Evolutionary conservation across 2,888 invertebrate species (phyloP), one percentile per base, ranked within the genome.

Genomic region (Pristionchus arcanus): DNA sequence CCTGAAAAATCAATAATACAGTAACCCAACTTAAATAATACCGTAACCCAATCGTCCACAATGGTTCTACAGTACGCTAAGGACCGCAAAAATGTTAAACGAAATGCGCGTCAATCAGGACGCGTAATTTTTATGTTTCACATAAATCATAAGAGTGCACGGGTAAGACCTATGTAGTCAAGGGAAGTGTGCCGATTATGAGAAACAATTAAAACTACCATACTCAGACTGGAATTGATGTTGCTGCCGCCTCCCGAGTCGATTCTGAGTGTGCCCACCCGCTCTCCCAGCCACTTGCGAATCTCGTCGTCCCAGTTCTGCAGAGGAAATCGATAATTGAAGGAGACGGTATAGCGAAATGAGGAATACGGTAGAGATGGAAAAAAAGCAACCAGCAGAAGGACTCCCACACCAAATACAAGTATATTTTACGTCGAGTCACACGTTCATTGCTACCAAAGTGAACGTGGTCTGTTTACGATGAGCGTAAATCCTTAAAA

Each of bases 221-320:
- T 25, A 95, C 96, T 94, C 25, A 96, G 92, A 90, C 95, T 95
- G 89, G 93, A 96, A 92, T 97, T 98, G 77, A 98, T 97, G 91
- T 98, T 97, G 84, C 97, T 97, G 96, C 98, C 98, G 28, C 95
- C 94, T 49, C 96, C 98, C 25, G 97, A 97, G 95, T 97, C 98
- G 96, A 98, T 97, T 7, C 95, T 95, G 90, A 98, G 95, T 16
- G 97, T 97, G 94, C 97, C 97, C 55, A 98, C 96, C 91, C 98
- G 96, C 37, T 92, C 97, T 3, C 97, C 97, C 3, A 99, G 96
- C 99, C 99, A 99, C 96, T 99, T 99, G 88, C 97, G 96, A 92
- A 99, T 98, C 96, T 99, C 99, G 96, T 98, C 99, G 94, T 97
- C 97, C 99, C 99, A 99, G 96, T 99, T 99, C 96, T 96, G 93